These are phyloP conservation scores for Pardalotus punctatus DNA, from an alignment of 2,113 vertebrate species.

Conservation along the genomic window DNA sequence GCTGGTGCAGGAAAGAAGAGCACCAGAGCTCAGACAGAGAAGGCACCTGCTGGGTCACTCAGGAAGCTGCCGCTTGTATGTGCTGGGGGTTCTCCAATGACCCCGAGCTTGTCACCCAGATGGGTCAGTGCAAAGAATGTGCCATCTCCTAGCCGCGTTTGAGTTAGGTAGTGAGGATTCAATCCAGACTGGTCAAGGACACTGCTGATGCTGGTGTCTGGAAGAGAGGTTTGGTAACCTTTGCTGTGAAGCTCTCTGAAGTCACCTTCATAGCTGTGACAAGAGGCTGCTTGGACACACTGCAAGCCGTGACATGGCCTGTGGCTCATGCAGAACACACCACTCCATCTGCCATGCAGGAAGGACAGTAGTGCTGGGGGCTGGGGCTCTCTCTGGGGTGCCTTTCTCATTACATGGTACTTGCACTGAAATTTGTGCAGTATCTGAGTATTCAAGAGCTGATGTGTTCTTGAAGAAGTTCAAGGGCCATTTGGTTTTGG, in stretches of 20 bases:
- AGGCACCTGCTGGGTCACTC: background rate
- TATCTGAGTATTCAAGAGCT: background rate
- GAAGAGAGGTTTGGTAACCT: background rate
- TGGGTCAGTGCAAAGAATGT: background rate
- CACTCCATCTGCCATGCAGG: background rate
- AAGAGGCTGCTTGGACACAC: background rate
- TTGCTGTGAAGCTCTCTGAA: background rate
- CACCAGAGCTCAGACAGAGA: background rate
- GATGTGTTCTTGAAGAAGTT: background rate
- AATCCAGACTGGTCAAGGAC: background rate
- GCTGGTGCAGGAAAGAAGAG: background rate
- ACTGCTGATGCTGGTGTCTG: background rate
- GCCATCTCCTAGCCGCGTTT: background rate
- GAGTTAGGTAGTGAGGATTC: background rate
- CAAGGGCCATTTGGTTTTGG: background rate
- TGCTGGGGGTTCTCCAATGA: background rate
- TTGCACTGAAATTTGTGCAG: background rate
- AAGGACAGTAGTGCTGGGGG: background rate
- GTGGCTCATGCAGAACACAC: background rate
- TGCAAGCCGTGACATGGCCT: rapidly evolving
- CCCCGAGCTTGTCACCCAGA: background rate
- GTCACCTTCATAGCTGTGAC: background rate
- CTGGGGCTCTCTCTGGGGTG: background rate
- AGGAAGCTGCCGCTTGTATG: background rate
- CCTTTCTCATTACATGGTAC: background rate